These are phyloP conservation scores for Jaculus jaculus DNA, from an alignment of 2,113 vertebrate genomes.

Conservation along the genomic window DNA sequence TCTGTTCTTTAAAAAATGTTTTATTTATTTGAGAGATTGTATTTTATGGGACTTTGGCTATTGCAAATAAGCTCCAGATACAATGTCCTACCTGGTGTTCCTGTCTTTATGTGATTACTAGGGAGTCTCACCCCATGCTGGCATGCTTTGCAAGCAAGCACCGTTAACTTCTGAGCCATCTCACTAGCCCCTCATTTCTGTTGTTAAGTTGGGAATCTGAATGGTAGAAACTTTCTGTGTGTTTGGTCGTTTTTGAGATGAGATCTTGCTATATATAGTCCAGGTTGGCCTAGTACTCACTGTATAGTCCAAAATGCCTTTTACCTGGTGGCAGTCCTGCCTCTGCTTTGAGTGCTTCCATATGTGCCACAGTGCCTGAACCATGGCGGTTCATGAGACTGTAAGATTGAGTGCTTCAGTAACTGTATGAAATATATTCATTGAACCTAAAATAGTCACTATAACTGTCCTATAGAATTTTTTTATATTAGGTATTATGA, in stretches of 20 bases:
- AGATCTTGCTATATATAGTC: not conserved
- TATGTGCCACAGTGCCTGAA: not conserved
- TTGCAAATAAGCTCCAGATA: too few relatives aligned
- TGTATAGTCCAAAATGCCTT: not conserved
- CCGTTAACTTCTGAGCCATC: too few relatives aligned
- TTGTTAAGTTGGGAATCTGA: conserved; percentile 40
- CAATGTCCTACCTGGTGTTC: too few relatives aligned
- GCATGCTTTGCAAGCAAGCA: too few relatives aligned
- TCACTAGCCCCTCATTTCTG: not conserved
- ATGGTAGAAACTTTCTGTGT: not conserved
- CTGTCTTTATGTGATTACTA: too few relatives aligned
- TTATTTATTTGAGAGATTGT: too few relatives aligned
- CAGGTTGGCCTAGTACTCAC: not conserved
- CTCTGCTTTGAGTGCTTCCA: not conserved
- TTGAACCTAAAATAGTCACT: conserved; percentile 34
- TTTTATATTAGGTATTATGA: not conserved
- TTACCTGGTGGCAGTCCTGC: not conserved
- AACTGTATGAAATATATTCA: conserved; percentile 7
- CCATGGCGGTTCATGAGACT: not conserved
- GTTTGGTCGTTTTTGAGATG: too few relatives aligned
- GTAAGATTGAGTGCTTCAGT: not conserved
- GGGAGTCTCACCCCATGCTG: too few relatives aligned
- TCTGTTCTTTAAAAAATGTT: conserved; percentile 10
- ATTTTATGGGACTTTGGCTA: too few relatives aligned
- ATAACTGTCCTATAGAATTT: not conserved